Percentiles rank a stretch among this genome's conserved stretches.
Conservation (phyloP, 2,797 vertebrate genomes). For the Pipistrellus nathusii region DNA sequence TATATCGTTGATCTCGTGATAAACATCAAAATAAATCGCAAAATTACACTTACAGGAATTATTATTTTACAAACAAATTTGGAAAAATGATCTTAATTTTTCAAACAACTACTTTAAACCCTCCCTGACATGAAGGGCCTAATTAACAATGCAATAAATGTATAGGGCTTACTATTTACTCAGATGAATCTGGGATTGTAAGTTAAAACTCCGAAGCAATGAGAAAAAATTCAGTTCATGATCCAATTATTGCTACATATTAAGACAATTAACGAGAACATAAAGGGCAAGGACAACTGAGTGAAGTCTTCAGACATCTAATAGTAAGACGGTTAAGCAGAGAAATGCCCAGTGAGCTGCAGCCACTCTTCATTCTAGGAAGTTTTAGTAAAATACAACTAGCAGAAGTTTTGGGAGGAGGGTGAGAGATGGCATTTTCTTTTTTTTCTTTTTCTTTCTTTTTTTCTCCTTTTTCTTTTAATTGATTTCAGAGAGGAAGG, state of each 20-base stretch:
- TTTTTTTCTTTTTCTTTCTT: too few relatives aligned
- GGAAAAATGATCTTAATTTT: neutral
- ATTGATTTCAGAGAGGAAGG: too few relatives aligned
- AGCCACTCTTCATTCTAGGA: neutral
- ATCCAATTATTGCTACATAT: conserved; percentile 13
- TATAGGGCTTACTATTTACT: neutral
- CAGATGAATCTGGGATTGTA: neutral
- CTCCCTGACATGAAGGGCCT: neutral
- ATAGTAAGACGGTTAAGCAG: neutral
- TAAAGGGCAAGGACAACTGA: neutral
- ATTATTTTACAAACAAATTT: conserved; percentile 26
- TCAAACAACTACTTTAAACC: neutral
- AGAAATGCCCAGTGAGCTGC: neutral
- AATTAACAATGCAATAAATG: conserved; percentile 20
- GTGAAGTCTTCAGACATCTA: neutral
- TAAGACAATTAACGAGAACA: conserved; percentile 2
- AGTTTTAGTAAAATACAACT: conserved; percentile 37
- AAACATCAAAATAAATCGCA: conserved; percentile 52
- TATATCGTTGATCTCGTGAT: neutral
- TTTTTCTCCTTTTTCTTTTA: too few relatives aligned
- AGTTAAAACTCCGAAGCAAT: conserved; percentile 41
- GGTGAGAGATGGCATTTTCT: neutral
- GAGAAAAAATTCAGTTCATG: neutral
- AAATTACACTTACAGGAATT: conserved; percentile 29
- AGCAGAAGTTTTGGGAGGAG: neutral